Evolutionary conservation across 2,888 invertebrate species (phyloP).

Genomic region (Eupeodes luniger): DNA sequence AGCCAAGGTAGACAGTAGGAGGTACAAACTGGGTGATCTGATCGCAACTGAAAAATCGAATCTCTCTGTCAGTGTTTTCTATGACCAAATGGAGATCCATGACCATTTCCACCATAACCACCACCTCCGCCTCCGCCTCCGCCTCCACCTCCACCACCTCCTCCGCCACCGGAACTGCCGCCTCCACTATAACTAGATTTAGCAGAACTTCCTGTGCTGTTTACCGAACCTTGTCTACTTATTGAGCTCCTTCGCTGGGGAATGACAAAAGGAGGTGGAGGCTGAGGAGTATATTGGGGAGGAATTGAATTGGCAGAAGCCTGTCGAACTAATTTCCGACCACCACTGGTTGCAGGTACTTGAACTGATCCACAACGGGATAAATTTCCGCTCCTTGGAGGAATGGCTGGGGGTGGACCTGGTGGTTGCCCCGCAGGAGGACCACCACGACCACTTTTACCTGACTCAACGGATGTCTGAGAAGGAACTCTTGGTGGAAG

Average conservation of each 20-base stretch:
- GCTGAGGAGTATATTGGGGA: slow-evolving; percentile 83
- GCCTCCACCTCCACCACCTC: slow-evolving; percentile 45
- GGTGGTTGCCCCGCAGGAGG: slow-evolving; percentile 81
- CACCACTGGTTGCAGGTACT: slow-evolving; percentile 77
- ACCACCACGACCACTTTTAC: slow-evolving; percentile 79
- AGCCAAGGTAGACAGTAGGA: slow-evolving; percentile 83
- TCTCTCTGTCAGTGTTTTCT: slow-evolving; percentile 84
- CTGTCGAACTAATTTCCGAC: slow-evolving; percentile 81
- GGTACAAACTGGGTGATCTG: slow-evolving; percentile 79
- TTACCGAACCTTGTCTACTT: slow-evolving; percentile 81
- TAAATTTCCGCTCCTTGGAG: slow-evolving; percentile 82
- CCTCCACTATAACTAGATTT: slow-evolving; percentile 32
- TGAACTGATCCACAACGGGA: slow-evolving; percentile 83
- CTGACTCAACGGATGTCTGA: slow-evolving; percentile 81
- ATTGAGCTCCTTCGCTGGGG: slow-evolving; percentile 82
- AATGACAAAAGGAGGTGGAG: slow-evolving; percentile 84
- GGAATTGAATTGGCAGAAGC: slow-evolving; percentile 83
- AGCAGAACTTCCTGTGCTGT: slow-evolving; percentile 63
- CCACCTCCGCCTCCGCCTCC: slow-evolving; percentile 46
- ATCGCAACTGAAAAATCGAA: slow-evolving; percentile 82
- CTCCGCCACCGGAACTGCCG: slow-evolving; percentile 32
- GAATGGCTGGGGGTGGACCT: slow-evolving; percentile 84
- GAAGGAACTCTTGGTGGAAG: slow-evolving; percentile 83
- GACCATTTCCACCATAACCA: slow-evolving; percentile 60
- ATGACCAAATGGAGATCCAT: slow-evolving; percentile 79